Conservation (phyloP, 1,140 invertebrate species). For the Samia ricini region DNA sequence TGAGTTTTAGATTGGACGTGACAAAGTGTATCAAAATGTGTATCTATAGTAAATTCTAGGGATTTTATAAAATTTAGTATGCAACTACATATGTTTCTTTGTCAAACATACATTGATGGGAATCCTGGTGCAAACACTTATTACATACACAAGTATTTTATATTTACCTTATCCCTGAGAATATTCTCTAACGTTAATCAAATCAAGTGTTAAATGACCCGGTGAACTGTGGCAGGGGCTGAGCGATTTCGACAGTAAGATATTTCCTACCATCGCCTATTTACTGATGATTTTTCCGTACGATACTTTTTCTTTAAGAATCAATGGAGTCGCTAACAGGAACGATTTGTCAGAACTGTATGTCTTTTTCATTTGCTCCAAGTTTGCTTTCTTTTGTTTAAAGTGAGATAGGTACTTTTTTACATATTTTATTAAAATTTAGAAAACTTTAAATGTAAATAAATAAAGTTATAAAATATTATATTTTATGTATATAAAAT, state of each 20-base stretch:
- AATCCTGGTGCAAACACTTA: background rate
- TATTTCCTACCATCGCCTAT: conserved; percentile 38
- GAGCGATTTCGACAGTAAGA: conserved; percentile 41
- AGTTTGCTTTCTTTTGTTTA: conserved; percentile 21
- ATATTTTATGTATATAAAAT: too few species aligned
- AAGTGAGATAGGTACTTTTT: too few species aligned
- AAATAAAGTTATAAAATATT: too few species aligned
- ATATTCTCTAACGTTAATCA: conserved; percentile 48
- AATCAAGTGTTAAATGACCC: conserved; percentile 59
- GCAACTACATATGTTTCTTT: background rate
- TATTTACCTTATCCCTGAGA: conserved; percentile 18
- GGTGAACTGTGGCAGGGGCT: conserved; percentile 32
- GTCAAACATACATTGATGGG: background rate
- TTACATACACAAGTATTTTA: conserved; percentile 8
- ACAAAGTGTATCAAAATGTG: too few species aligned
- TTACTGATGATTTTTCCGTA: conserved; percentile 53
- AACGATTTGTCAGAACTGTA: conserved; percentile 59
- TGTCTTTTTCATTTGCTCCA: conserved; percentile 30
- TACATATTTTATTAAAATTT: too few species aligned
- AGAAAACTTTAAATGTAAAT: too few species aligned
- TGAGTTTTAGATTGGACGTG: too few species aligned
- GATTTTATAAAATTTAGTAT: too few species aligned
- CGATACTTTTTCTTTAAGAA: conserved; percentile 59
- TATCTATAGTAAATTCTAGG: too few species aligned
- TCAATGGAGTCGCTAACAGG: conserved; percentile 56